A percentile compares a stretch with the other conserved stretches of the same genome.
Evolutionary conservation across 2,113 vertebrate species (phyloP).

Genomic region (Microcebus lehilahytsara): DNA sequence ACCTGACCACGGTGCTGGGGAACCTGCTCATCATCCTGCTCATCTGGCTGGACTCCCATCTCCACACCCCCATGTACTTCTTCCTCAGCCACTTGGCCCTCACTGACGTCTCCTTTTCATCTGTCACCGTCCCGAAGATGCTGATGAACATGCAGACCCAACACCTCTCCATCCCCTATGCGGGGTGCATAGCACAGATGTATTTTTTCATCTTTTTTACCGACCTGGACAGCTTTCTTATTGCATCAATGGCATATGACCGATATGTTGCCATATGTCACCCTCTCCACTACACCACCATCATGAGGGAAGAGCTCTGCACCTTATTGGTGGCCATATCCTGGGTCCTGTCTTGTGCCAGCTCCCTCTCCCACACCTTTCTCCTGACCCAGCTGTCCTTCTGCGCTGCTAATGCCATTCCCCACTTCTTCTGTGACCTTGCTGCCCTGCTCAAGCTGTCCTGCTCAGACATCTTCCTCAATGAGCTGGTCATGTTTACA

Average conservation of each 20-base stretch:
- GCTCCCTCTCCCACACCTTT: conserved; percentile 58
- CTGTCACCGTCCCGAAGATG: conserved; percentile 64
- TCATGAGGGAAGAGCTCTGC: conserved; percentile 65
- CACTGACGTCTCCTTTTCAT: conserved; percentile 49
- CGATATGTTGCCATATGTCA: conserved; percentile 55
- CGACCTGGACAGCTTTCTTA: conserved; percentile 64
- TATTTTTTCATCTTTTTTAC: conserved; percentile 66
- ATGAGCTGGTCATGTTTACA: conserved; percentile 51
- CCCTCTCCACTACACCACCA: conserved; percentile 44
- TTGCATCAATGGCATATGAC: conserved; percentile 63
- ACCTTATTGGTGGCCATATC: conserved; percentile 7
- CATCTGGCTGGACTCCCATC: conserved; percentile 49
- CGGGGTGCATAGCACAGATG: conserved; percentile 51
- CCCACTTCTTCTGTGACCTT: conserved; percentile 68
- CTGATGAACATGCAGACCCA: conserved; percentile 15
- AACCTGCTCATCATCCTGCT: conserved; percentile 67
- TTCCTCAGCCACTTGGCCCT: conserved; percentile 70
- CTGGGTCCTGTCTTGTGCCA: conserved; percentile 61
- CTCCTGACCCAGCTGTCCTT: conserved; percentile 37
- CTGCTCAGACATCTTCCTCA: conserved; percentile 54
- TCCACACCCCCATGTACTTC: conserved; percentile 71
- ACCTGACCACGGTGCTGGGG: conserved; percentile 56
- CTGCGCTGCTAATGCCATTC: conserved; percentile 44
- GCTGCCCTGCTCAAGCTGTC: conserved; percentile 53
- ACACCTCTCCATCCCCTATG: conserved; percentile 17